Percentiles rank a stretch among this genome's conserved stretches.
phyloP scores from a whole-genome alignment of 2,888 invertebrate genomes.

The Acleris emargana region DNA sequence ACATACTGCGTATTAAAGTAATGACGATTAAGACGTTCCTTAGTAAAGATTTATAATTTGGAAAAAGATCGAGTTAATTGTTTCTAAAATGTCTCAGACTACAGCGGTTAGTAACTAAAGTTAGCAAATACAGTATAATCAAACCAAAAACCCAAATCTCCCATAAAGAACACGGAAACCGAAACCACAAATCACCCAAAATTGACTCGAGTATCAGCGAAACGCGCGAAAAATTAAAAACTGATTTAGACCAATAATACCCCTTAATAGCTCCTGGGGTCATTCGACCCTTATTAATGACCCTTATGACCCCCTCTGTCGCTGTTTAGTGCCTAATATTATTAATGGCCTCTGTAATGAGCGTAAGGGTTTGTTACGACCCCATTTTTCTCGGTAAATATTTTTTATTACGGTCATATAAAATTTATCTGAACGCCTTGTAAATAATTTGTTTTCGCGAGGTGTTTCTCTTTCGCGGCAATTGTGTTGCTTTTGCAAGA shows the following conservation, averaged over 20 bases:
- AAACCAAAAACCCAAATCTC: constrained; percentile 6
- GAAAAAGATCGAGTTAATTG: no score
- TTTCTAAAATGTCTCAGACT: no score
- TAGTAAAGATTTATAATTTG: no score
- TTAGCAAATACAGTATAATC: background rate
- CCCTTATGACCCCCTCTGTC: constrained; percentile 33
- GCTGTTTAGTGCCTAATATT: constrained; percentile 37
- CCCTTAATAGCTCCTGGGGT: constrained; percentile 28
- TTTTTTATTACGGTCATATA: constrained; percentile 36
- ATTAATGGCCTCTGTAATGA: constrained; percentile 32
- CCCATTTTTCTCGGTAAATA: constrained; percentile 31
- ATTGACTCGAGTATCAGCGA: constrained; percentile 22
- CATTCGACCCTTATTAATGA: constrained; percentile 35
- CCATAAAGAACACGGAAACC: background rate
- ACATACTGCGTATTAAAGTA: no score
- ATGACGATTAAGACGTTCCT: no score
- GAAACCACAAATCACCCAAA: constrained; percentile 26
- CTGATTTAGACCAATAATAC: constrained; percentile 36
- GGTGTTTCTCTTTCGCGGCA: background rate
- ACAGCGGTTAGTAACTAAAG: no score
- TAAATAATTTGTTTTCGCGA: constrained; percentile 24
- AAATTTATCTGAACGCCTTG: constrained; percentile 29
- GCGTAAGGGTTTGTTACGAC: constrained; percentile 22
- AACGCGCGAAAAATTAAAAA: constrained; percentile 36
- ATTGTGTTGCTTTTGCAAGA: no score